Evolutionary conservation across 64 coral and sea anemone species (phyloP).

Genomic region (Porites australiensis): DNA sequence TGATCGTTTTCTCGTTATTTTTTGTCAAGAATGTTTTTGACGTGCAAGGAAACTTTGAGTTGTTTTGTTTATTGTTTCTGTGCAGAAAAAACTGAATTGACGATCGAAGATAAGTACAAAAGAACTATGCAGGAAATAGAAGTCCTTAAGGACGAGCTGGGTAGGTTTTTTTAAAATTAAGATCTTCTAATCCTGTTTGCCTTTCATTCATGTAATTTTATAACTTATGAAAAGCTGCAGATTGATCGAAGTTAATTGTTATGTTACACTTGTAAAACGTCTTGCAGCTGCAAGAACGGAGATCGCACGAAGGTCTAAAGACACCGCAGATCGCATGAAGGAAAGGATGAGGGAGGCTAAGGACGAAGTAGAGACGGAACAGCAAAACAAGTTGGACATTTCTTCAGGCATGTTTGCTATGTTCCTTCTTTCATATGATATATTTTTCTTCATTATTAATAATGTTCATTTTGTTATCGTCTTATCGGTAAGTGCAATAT

Average conservation of each 20-base stretch:
- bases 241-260: not conserved
- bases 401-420: constrained; percentile 76
- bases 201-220: too few species aligned
- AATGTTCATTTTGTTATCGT: too few species aligned
- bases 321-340: constrained; percentile 95
- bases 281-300: constrained; percentile 85
- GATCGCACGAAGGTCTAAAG: constrained; percentile 85
- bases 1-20: not conserved
- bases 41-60: not conserved
- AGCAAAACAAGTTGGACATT: constrained; percentile 96
- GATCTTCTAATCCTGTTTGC: too few species aligned
- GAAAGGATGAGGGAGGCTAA: constrained; percentile 93
- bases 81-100: constrained; percentile 93
- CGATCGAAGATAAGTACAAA: constrained; percentile 99
- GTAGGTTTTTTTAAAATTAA: constrained; percentile 41
- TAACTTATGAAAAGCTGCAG: not conserved
- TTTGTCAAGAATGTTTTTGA: not conserved
- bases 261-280: too few species aligned
- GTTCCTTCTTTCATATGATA: not conserved
- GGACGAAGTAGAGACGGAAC: constrained; percentile 92
- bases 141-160: constrained; percentile 94
- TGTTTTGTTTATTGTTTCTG: not conserved
- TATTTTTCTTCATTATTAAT: too few species aligned
- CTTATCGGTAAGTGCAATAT: too few species aligned
- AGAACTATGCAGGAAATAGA: constrained; percentile 98